phyloP scores from a whole-genome alignment of 1,140 invertebrate species.

The Tetranychus cinnabarinus region DNA sequence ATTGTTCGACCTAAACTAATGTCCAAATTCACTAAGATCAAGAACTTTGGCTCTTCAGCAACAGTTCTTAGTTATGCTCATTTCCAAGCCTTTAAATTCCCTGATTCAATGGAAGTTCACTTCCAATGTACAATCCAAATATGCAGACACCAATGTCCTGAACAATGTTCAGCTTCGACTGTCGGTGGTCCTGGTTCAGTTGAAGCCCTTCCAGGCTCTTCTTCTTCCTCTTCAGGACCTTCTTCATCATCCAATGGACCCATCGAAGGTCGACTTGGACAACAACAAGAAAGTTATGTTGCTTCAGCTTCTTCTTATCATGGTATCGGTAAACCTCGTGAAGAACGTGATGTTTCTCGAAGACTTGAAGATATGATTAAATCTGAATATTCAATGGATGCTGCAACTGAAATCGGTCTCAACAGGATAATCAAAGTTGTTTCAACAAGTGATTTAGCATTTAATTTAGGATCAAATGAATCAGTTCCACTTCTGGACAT shows the following conservation, averaged over 20 bases:
- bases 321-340: constrained; percentile 1
- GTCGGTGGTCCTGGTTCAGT: neutral
- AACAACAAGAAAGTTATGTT: neutral
- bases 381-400: constrained; percentile 7
- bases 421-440: constrained; percentile 35
- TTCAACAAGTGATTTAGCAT: constrained; percentile 57
- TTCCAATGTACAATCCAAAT: constrained; percentile 19
- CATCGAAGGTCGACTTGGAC: constrained; percentile 6
- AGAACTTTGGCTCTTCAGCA: constrained; percentile 77
- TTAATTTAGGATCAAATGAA: constrained; percentile 21
- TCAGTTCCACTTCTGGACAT: constrained; percentile 13
- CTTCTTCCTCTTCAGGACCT: constrained; percentile 1
- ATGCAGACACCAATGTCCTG: constrained; percentile 16
- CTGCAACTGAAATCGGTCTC: constrained; percentile 14
- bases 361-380: neutral
- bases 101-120: constrained; percentile 17
- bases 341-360: constrained; percentile 4
- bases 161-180: constrained; percentile 13
- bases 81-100: constrained; percentile 31
- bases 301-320: neutral
- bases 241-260: constrained; percentile 1
- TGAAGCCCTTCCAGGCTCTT: neutral
- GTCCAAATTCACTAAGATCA: constrained; percentile 77
- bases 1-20: constrained; percentile 78
- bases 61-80: constrained; percentile 81